Conservation (phyloP, 2,113 vertebrate genomes). For the Henicopernis longicauda region DNA sequence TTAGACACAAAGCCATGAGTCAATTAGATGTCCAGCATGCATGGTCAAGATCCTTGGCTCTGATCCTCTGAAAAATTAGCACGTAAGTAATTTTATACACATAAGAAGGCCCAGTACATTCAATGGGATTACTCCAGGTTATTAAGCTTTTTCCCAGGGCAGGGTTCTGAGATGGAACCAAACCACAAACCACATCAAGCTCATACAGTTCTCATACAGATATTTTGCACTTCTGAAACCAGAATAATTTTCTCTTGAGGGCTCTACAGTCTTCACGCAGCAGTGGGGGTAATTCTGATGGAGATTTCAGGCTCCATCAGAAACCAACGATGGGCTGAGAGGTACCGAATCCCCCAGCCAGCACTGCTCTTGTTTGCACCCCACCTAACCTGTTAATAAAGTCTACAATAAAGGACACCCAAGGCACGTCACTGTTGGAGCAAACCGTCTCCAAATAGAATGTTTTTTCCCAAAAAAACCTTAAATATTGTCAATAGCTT, state of each 20-base stretch:
- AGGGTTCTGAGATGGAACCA: neutral
- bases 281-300: neutral
- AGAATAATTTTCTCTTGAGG: neutral
- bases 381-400: neutral
- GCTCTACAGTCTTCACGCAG: neutral
- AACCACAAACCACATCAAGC: slow-evolving; percentile 10
- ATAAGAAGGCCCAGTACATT: neutral
- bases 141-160: slow-evolving; percentile 24
- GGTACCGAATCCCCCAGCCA: neutral
- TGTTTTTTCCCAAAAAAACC: neutral
- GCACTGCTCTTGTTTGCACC: neutral
- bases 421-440: rapidly evolving
- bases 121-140: neutral
- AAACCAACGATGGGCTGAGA: neutral
- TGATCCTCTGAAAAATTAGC: slow-evolving; percentile 43
- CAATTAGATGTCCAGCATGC: slow-evolving; percentile 39
- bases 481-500: neutral
- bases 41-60: slow-evolving; percentile 41
- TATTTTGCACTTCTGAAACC: neutral
- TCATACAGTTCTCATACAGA: neutral
- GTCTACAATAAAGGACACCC: neutral
- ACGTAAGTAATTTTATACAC: slow-evolving; percentile 31
- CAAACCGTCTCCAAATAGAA: neutral
- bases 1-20: slow-evolving; percentile 19
- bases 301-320: neutral